These are phyloP conservation scores for Onychomys torridus DNA, from an alignment of 2,797 vertebrate genomes.

Conservation along the genomic window DNA sequence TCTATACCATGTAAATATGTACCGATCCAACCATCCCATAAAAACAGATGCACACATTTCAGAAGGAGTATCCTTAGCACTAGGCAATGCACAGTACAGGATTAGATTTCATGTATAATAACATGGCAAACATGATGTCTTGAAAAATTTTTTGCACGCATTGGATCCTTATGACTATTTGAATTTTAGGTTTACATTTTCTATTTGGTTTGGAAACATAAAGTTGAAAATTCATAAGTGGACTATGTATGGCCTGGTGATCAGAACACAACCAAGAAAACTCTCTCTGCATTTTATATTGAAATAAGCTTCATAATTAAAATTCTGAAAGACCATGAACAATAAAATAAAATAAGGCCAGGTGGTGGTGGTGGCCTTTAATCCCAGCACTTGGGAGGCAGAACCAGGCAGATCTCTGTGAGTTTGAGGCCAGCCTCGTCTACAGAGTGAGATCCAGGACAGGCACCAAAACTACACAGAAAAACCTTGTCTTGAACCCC, in stretches of 20 bases:
- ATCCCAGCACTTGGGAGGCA: too few species aligned
- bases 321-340: not conserved
- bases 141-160: not conserved
- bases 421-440: too few species aligned
- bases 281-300: not conserved
- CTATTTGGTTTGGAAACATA: not conserved
- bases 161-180: not conserved
- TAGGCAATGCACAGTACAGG: not conserved
- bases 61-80: not conserved
- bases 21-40: too few species aligned
- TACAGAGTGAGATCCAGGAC: too few species aligned
- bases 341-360: not conserved
- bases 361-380: too few species aligned
- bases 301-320: not conserved
- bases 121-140: not conserved
- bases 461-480: too few species aligned
- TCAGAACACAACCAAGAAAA: not conserved
- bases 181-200: not conserved
- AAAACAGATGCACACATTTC: not conserved
- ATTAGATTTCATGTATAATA: not conserved
- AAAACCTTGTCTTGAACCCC: too few species aligned
- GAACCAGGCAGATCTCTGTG: too few species aligned
- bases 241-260: not conserved
- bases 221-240: not conserved
- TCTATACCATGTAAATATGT: not conserved